A percentile compares a stretch with the other conserved stretches of the same genome.
phyloP scores from a whole-genome alignment of 2,113 vertebrate genomes.

The human (Homo sapiens) region GRCh38 chr3:135148001-135148500 shows the following conservation, averaged over 20 bases:
- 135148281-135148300: not conserved
- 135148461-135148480: not conserved
- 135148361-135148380: not conserved
- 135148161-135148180: not conserved
- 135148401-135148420: not conserved
- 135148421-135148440: not conserved
- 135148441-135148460: not conserved
- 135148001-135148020: not conserved
- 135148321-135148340: not conserved
- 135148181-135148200: constrained; percentile 10
- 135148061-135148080: constrained; percentile 50
- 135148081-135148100: constrained; percentile 59
- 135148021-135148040: not conserved
- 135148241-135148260: not conserved
- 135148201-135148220: not conserved
- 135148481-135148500: not conserved
- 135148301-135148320: not conserved
- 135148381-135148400: not conserved
- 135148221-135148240: not conserved
- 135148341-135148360: not conserved
- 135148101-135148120: constrained; percentile 47
- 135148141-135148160: constrained; percentile 34
- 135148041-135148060: constrained; percentile 43
- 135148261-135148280: not conserved
- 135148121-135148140: constrained; percentile 55